Evolutionary conservation across 2,797 vertebrate genomes (phyloP).

Genomic region (Rhinoraja longicauda): DNA sequence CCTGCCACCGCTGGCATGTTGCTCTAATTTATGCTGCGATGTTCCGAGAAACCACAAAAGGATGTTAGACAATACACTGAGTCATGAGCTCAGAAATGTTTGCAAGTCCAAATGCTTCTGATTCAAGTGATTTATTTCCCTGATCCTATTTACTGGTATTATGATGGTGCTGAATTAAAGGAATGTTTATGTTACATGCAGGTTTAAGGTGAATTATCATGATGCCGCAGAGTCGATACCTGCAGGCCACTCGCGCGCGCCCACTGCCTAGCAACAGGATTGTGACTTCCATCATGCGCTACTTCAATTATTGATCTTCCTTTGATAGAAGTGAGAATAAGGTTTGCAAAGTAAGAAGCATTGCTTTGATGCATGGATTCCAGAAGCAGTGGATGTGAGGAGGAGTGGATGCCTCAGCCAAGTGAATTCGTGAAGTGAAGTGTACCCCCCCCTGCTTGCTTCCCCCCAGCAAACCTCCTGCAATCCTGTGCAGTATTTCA

Average conservation of each 20-base stretch:
- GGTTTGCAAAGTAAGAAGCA: background rate
- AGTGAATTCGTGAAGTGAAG: background rate
- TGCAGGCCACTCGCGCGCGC: background rate
- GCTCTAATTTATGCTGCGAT: too few relatives aligned
- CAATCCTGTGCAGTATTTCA: background rate
- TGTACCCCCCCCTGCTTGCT: too few relatives aligned
- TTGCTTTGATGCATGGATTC: background rate
- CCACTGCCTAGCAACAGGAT: conserved; percentile 15
- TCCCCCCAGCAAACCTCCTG: background rate
- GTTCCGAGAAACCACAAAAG: too few relatives aligned
- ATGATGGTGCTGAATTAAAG: background rate
- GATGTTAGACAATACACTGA: background rate
- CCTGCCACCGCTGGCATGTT: too few relatives aligned
- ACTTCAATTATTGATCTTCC: background rate
- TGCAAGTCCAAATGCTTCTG: background rate
- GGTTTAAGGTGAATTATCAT: background rate
- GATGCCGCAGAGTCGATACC: too few relatives aligned
- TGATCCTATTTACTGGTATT: background rate
- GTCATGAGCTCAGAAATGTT: background rate
- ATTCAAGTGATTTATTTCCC: background rate
- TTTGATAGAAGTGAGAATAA: background rate
- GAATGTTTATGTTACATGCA: background rate
- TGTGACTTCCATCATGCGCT: too few relatives aligned
- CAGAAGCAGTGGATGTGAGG: background rate
- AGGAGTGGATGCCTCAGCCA: background rate